Base-by-base conservation (phyloP, 2,113 vertebrate species). In the Anthoscopus minutus region DNA sequence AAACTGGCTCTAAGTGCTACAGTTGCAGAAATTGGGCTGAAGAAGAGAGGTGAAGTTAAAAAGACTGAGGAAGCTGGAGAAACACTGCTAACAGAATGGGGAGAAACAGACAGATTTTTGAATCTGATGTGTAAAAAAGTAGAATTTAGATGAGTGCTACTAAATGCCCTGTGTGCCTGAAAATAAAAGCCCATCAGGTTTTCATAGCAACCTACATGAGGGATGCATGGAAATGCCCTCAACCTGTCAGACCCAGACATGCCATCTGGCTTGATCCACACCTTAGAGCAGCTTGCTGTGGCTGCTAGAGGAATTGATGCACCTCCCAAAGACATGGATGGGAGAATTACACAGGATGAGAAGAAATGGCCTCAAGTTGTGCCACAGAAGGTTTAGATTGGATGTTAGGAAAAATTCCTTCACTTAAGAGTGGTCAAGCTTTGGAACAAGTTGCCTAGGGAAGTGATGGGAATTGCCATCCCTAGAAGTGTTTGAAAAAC, bases 171-270 rank as follows among this genome's bases (percentile, higher is more conserved):
- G 6, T 40, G 31, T 30, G 30, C 16, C 23, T 79, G 65, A 60
- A 76, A 76, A 76, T 37, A 64, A 71, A 83, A 86, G 11, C 21
- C 24, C 11, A 3, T 30, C 22, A 20, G 33, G 35, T 22, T 70
- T 86, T 51, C 25, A 18, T 2, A 37, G 50, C 31, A 28, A 4
- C 7, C 24, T 21, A 8, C 0, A 0, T 51, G 19, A 15, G 35
- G 48, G 33, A n/a, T 35, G 27, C 20, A 24, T 7, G 33, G 42
- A 65, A 64, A 64, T 17, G 24, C 7, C 33, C 33, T 65, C 69
- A 31, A 11, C 44, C 17, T 77, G 53, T 25, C 47, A 48, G 31
- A 35, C 24, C 21, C 67, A 56, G 45, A 30, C 0, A 0, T 51
- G 66, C 35, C 14, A 4, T 33, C 44, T 54, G 51, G 37, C 40